Conservation (phyloP, 1,140 invertebrate genomes). For the Belonocnema kinseyi region DNA sequence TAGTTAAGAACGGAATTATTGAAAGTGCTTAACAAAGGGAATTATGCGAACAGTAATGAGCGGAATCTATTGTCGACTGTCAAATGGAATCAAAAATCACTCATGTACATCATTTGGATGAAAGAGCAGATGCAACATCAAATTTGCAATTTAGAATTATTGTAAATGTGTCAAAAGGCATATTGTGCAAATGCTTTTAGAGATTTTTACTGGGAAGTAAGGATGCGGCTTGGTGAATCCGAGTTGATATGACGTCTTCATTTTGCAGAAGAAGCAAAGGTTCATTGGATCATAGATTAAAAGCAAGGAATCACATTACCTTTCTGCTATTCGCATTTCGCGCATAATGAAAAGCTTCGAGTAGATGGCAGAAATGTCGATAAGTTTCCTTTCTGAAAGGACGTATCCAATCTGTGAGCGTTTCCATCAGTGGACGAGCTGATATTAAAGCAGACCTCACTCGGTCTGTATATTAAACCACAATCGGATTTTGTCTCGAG, state of each 20-base stretch:
- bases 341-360: background rate
- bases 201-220: no score
- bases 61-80: background rate
- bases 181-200: no score
- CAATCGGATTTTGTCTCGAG: slow-evolving; percentile 4
- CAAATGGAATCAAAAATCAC: background rate
- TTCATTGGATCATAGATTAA: slow-evolving; percentile 26
- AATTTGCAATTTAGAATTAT: no score
- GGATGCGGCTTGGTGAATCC: background rate
- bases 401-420: slow-evolving; percentile 10
- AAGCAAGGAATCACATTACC: slow-evolving; percentile 19
- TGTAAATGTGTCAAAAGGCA: no score
- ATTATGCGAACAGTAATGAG: background rate
- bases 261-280: background rate
- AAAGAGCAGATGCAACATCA: no score
- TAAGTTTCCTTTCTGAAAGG: slow-evolving; percentile 30
- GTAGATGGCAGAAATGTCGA: slow-evolving; percentile 28
- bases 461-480: slow-evolving; percentile 11
- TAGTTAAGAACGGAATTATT: slow-evolving; percentile 8
- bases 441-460: background rate
- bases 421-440: background rate
- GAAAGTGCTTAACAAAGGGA: background rate
- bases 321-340: background rate
- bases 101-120: no score
- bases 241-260: background rate